Base-by-base conservation (phyloP, 2,888 invertebrate genomes). In the Tetragonisca angustula region DNA sequence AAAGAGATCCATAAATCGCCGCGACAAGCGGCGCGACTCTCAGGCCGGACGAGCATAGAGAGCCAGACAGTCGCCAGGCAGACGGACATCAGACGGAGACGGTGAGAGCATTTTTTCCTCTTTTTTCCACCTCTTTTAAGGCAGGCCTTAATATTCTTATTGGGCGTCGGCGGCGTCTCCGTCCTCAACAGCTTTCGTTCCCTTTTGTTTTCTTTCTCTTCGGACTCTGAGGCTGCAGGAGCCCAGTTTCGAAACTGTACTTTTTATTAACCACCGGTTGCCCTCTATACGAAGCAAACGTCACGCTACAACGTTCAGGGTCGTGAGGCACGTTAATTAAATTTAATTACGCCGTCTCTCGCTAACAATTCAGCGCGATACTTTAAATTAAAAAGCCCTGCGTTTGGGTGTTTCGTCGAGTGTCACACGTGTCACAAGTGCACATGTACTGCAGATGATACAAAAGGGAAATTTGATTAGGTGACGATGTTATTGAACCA, bases 11-110 rank as follows among this genome's bases (percentile, higher is more conserved):
- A 73, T 77, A 80, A 85, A 81, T 81, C 61, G 75, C 73, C 56
- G 73, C 54, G 72, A 74, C 77, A 59, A 75, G 76, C 71, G 69
- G 59, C 69, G 64, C 36, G 65, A 43, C 76, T 82, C 54, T 56
- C 61, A 32, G 52, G 49, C 54, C 61, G 68, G 50, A 72, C 59
- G 72, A 49, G 56, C 79, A 68, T 72, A 77, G 59, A 80, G 67
- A 84, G 81, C 84, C 91, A 91, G 91, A 90, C 90, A 88, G 90
- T 90, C 88, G 90, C 90, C 90, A 90, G 91, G 90, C 91, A 88
- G 86, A 84, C 90, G 85, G 92, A 88, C 89, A 90, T 88, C 90
- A 88, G 88, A 86, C 87, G 79, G 84, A 76, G 76, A 88, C 88
- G 86, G 80, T 86, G 78, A 69, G 82, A 68, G 68, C 27, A 65